A percentile compares a stretch with the other conserved stretches of the same genome.
phyloP scores from a whole-genome alignment of 2,797 vertebrate species.

The Syngnathus rostellatus region DNA sequence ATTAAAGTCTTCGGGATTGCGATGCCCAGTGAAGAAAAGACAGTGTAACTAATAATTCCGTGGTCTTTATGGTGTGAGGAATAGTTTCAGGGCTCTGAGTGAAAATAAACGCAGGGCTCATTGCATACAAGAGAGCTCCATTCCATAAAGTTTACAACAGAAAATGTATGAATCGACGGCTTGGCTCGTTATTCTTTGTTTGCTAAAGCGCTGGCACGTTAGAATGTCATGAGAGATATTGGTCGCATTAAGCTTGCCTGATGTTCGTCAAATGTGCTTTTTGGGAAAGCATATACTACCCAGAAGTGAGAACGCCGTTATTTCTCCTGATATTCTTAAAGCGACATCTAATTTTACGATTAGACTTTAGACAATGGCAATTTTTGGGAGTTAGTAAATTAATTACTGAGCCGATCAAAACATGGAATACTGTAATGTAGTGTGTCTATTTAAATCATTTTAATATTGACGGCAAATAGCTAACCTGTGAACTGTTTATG shows the following conservation, averaged over 20 bases:
- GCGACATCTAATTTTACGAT: no score
- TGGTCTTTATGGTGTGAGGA: not conserved
- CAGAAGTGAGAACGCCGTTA: no score
- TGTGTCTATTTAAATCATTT: no score
- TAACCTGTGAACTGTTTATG: no score
- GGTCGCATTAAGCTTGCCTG: not conserved
- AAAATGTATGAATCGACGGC: slow-evolving; percentile 4
- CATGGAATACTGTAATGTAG: no score
- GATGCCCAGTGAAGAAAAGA: not conserved
- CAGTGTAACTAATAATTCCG: not conserved
- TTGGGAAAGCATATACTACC: no score
- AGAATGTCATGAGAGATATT: slow-evolving; percentile 4
- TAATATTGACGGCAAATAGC: no score
- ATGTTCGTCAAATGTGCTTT: not conserved
- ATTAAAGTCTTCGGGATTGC: not conserved
- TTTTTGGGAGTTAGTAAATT: no score
- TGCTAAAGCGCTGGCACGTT: slow-evolving; percentile 1
- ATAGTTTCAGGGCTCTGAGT: not conserved
- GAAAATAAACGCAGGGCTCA: slow-evolving; percentile 1
- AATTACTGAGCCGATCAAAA: no score
- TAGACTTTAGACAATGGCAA: no score
- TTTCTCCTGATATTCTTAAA: not conserved
- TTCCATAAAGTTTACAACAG: not conserved
- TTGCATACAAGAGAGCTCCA: not conserved
- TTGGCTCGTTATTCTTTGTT: slow-evolving; percentile 2